Percentiles rank a stretch among this genome's conserved stretches.
These are phyloP conservation scores for Drosophila demipolita DNA, from an alignment of 2,888 invertebrate genomes.

Conservation along the genomic window DNA sequence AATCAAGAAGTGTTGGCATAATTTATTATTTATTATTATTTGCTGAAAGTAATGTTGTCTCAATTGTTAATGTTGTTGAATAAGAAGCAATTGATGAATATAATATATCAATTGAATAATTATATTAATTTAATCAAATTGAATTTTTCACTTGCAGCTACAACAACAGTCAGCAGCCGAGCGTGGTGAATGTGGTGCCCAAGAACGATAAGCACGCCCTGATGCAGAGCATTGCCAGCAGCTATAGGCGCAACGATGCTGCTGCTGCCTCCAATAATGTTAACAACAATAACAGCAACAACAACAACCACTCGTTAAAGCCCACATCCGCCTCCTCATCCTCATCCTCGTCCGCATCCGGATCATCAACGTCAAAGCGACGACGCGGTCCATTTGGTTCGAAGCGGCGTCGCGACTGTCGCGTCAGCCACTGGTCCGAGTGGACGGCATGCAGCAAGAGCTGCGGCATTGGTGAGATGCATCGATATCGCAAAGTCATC, in stretches of 20 bases:
- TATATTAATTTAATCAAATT: background rate
- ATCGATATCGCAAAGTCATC: constrained; percentile 91
- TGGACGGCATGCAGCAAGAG: constrained; percentile 95
- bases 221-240: constrained; percentile 89
- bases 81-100: background rate
- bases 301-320: constrained; percentile 23
- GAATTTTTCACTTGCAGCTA: constrained; percentile 52
- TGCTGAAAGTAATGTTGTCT: background rate
- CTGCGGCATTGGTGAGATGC: constrained; percentile 95
- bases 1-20: background rate
- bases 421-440: constrained; percentile 93
- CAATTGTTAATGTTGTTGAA: background rate
- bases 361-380: constrained; percentile 73
- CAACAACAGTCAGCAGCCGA: constrained; percentile 71
- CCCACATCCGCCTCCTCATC: constrained; percentile 60
- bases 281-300: constrained; percentile 25
- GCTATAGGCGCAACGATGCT: constrained; percentile 85
- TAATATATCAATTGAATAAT: background rate
- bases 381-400: constrained; percentile 80
- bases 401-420: constrained; percentile 88
- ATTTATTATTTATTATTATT: background rate
- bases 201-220: constrained; percentile 90
- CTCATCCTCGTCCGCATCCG: constrained; percentile 1
- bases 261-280: constrained; percentile 36
- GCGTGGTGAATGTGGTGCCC: constrained; percentile 71